Conservation (phyloP, 2,797 vertebrate species). For the Hydrolagus colliei region DNA sequence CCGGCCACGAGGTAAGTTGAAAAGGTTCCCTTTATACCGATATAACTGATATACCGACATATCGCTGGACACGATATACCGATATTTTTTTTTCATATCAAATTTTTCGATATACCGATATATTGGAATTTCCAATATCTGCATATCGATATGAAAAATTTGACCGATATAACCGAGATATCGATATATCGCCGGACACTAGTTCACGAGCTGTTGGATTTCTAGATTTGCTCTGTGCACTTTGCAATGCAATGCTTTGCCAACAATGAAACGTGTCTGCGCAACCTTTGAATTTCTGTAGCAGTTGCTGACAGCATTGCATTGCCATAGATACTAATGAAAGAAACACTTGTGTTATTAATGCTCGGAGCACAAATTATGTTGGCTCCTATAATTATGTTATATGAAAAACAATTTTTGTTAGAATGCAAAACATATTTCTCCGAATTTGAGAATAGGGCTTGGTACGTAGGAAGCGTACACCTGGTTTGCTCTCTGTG, state of each 20-base stretch:
- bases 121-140: no score
- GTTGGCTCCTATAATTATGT: not conserved
- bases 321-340: conserved; percentile 19
- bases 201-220: not conserved
- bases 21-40: no score
- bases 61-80: no score
- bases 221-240: not conserved
- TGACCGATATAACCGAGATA: no score
- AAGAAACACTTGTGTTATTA: conserved; percentile 3
- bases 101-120: no score
- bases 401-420: not conserved
- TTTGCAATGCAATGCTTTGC: not conserved
- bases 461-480: not conserved
- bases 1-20: no score
- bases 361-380: conserved; percentile 18
- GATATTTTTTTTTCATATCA: no score
- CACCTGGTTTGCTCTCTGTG: no score
- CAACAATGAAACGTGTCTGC: conserved; percentile 7
- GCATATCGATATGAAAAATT: no score
- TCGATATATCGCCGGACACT: no score
- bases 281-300: not conserved
- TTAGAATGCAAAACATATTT: not conserved
- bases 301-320: not conserved
- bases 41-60: no score
- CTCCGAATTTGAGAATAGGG: conserved; percentile 8